Evolutionary conservation across 2,113 vertebrate species (phyloP).

Genomic region (Istiophorus platypterus): DNA sequence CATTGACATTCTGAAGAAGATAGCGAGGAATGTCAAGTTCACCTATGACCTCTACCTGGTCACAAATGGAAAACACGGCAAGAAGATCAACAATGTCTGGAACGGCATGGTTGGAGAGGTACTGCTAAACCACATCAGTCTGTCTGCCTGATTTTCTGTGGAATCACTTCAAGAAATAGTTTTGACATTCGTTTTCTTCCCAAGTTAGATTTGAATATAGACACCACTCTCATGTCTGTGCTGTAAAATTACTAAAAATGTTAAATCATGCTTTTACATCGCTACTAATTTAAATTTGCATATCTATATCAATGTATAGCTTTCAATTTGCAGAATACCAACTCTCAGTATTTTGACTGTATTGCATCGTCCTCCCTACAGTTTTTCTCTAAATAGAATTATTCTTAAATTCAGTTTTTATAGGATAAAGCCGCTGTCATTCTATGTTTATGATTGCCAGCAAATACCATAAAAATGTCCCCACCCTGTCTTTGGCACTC

Average conservation of each 20-base stretch:
- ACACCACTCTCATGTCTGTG: neutral
- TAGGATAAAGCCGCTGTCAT: neutral
- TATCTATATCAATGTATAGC: neutral
- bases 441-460: neutral
- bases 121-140: neutral
- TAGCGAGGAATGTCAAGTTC: conserved; percentile 96
- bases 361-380: neutral
- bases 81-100: conserved; percentile 99
- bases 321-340: neutral
- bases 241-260: neutral
- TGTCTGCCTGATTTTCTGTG: neutral
- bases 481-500: neutral
- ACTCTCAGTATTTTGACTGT: neutral
- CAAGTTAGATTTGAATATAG: neutral
- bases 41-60: conserved; percentile 98
- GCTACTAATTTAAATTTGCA: neutral
- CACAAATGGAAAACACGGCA: conserved; percentile 97
- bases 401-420: neutral
- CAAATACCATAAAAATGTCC: neutral
- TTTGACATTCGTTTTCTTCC: neutral
- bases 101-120: conserved; percentile 99
- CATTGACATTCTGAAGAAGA: conserved; percentile 98
- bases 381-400: neutral
- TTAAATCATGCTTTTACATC: neutral
- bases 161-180: neutral